Conservation (phyloP, 1,140 invertebrate species). For the Cataglyphis hispanica region DNA sequence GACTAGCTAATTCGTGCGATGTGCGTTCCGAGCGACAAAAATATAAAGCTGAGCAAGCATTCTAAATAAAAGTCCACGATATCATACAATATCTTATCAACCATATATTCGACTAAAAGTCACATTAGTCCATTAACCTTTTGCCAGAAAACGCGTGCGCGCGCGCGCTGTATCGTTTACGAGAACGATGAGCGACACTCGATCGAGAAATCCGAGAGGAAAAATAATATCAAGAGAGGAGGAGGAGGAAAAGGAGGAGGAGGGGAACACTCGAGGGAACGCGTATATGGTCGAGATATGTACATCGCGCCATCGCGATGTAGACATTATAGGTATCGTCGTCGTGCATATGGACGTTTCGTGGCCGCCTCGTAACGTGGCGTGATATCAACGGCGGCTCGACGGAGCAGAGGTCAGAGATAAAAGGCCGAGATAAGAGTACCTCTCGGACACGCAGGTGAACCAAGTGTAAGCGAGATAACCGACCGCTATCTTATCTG, state of each 20-base stretch:
- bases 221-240: background rate
- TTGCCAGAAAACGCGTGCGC: background rate
- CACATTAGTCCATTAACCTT: conserved; percentile 35
- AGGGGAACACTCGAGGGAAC: background rate
- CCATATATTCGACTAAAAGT: conserved; percentile 54
- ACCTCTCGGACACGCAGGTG: conserved; percentile 77
- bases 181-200: too few relatives aligned
- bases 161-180: background rate
- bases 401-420: conserved; percentile 81
- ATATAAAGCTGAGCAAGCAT: background rate
- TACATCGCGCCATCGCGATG: conserved; percentile 64
- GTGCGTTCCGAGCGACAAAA: conserved; percentile 6
- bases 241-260: background rate
- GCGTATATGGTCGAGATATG: conserved; percentile 1
- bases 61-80: background rate
- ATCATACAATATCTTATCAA: conserved; percentile 39
- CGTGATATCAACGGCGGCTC: conserved; percentile 71
- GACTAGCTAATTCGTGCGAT: conserved; percentile 2
- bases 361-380: conserved; percentile 46
- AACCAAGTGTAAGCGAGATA: conserved; percentile 78
- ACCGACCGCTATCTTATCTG: conserved; percentile 80
- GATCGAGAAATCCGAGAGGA: conserved; percentile 32
- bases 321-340: conserved; percentile 75
- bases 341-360: conserved; percentile 65
- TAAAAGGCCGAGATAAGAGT: conserved; percentile 80